A percentile compares a stretch with the other conserved stretches of the same genome.
phyloP scores from a whole-genome alignment of 2,888 invertebrate species.

The Caenorhabditis zanzibari region DNA sequence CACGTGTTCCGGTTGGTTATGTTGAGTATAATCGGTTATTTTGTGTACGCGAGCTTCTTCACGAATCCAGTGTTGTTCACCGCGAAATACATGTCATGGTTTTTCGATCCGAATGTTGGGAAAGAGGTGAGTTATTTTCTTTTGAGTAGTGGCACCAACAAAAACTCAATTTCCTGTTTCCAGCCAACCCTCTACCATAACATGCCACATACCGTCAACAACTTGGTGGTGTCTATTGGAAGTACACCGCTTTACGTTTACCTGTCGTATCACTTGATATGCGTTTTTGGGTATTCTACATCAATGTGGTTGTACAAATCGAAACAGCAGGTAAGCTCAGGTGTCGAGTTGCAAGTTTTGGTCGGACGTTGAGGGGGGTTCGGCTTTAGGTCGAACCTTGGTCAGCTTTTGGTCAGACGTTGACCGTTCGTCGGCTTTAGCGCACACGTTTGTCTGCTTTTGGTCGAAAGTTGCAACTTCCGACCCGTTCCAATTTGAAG shows the following conservation, averaged over 20 bases:
- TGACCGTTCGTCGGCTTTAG: too few relatives aligned
- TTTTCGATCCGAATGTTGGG: slow-evolving; percentile 40
- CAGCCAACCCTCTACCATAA: slow-evolving; percentile 25
- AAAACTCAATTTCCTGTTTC: too few relatives aligned
- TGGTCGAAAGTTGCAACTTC: too few relatives aligned
- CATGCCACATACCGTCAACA: slow-evolving; percentile 63
- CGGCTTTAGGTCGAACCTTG: too few relatives aligned
- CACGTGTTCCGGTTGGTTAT: slow-evolving; percentile 1
- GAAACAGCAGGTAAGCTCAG: slow-evolving; percentile 23
- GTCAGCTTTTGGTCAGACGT: too few relatives aligned
- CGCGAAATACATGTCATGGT: slow-evolving; percentile 31
- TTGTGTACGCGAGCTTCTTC: slow-evolving; percentile 23
- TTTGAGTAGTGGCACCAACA: too few relatives aligned
- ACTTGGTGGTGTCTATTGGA: slow-evolving; percentile 46
- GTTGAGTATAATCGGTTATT: slow-evolving; percentile 4
- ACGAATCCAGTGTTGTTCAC: slow-evolving; percentile 41
- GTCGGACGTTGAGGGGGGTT: too few relatives aligned
- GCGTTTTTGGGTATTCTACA: slow-evolving; percentile 15
- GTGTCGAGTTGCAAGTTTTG: too few relatives aligned
- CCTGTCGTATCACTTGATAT: slow-evolving; percentile 39
- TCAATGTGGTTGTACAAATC: slow-evolving; percentile 33
- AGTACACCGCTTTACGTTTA: slow-evolving; percentile 58
- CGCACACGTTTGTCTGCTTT: too few relatives aligned
- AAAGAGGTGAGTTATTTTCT: too few relatives aligned
- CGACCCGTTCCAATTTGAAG: too few relatives aligned